Base-by-base conservation (phyloP, 1,140 invertebrate genomes). In the Dryas iulia region DNA sequence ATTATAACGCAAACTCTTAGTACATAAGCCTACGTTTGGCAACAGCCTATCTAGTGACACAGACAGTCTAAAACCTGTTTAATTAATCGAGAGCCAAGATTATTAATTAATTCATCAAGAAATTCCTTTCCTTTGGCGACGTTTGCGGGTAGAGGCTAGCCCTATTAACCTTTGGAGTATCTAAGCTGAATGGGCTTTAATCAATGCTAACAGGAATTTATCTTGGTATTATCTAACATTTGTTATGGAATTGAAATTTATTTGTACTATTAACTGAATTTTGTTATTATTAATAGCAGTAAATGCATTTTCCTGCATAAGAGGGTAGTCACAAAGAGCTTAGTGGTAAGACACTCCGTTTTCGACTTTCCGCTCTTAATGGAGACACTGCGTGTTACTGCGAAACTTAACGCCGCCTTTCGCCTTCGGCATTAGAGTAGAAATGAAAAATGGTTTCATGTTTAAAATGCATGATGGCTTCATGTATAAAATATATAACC, bases 81-180 rank as follows among this genome's bases (percentile, higher is more conserved):
- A 25, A 54, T 54, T 54, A 54, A 25, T 54, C 23, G 23, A 25
- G 23, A 54, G 23, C 24, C 53, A 24, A 54, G 53, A 56, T 56
- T 56, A 56, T 26, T 56, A 56, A 56, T 56, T 26, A 14, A 56
- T 56, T 26, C 53, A 56, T 26, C 24, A 56, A 56, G 53, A 56
- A 24, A 56, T 56, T 56, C 53, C 53, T 56, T 56, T 56, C 53
- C 53, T 56, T 25, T 56, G 53, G 11, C 53, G 53, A 56, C 24
- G 11, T 56, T 56, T 56, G 53, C 53, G 53, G 53, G 53, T 52
- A 25, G 53, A 56, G 53, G 24, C 53, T 23, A 56, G 12, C 11
- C 21, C 53, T 56, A 7, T 26, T 56, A 26, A 56, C 53, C 53
- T 56, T 56, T 56, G 53, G 39, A 47, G 18, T 47, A 47, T 47